Percentiles rank a stretch among this genome's conserved stretches.
Conservation (phyloP, 2,113 vertebrate genomes). For the Scortum barcoo region DNA sequence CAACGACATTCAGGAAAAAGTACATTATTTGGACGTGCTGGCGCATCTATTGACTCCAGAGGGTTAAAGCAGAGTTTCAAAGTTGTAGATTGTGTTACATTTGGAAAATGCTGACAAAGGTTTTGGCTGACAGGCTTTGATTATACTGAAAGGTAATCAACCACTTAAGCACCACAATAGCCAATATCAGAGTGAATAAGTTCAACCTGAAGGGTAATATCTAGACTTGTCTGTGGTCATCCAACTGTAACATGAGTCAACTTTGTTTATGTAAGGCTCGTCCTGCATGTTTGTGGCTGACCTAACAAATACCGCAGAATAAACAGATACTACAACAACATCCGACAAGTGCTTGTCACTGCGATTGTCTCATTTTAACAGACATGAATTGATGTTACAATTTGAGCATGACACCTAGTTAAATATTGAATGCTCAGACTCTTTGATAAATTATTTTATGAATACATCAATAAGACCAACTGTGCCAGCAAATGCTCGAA, state of each 20-base stretch:
- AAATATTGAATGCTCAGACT: neutral
- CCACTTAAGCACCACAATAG: neutral
- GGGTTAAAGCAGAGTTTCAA: neutral
- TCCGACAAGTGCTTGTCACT: neutral
- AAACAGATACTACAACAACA: neutral
- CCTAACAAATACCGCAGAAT: neutral
- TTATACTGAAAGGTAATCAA: neutral
- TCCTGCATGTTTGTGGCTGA: neutral
- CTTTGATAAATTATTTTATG: neutral
- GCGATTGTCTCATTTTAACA: neutral
- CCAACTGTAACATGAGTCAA: neutral
- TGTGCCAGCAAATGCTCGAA: neutral
- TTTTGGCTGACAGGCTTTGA: neutral
- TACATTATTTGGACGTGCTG: too few relatives aligned
- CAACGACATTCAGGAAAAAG: too few relatives aligned
- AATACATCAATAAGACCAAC: neutral
- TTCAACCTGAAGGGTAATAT: neutral
- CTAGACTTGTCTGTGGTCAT: neutral
- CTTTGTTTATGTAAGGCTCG: neutral
- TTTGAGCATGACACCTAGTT: neutral
- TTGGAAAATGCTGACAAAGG: neutral
- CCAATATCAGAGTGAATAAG: neutral
- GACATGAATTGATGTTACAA: neutral
- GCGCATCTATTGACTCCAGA: too few relatives aligned
- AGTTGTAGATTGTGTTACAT: slow-evolving; percentile 2